phyloP scores from a whole-genome alignment of 2,797 vertebrate genomes.

The Cyclura pinguis region DNA sequence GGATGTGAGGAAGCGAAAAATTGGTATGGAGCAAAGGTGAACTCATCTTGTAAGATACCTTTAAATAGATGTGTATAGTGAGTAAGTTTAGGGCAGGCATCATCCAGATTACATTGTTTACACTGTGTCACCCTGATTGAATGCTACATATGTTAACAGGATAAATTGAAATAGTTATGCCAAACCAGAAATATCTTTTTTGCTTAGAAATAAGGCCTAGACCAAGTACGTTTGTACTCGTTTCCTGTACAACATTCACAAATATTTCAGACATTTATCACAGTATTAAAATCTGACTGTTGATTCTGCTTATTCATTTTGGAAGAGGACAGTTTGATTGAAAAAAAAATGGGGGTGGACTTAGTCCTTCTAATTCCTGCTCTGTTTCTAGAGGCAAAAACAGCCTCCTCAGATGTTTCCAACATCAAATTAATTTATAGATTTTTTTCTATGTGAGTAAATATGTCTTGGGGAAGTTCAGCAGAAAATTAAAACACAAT shows the following conservation, averaged over 20 bases:
- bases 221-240: background rate
- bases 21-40: background rate
- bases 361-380: background rate
- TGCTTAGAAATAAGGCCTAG: too few relatives aligned
- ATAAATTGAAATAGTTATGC: conserved; percentile 12
- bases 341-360: background rate
- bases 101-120: conserved; percentile 6
- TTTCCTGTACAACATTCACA: background rate
- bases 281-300: background rate
- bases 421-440: background rate
- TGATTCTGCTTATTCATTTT: background rate
- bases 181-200: background rate
- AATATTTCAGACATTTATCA: background rate
- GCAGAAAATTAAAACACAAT: background rate
- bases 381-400: background rate
- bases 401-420: background rate
- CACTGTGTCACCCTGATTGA: background rate
- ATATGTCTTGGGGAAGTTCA: background rate
- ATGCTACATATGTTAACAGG: background rate
- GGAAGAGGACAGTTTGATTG: background rate
- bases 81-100: background rate
- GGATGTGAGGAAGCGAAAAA: background rate
- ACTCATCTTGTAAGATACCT: background rate
- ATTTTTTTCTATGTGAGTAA: background rate
- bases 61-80: background rate